Percentiles rank a stretch among this genome's conserved stretches.
phyloP scores from a whole-genome alignment of 1,140 invertebrate species.

The Aporrectodea caliginosa region DNA sequence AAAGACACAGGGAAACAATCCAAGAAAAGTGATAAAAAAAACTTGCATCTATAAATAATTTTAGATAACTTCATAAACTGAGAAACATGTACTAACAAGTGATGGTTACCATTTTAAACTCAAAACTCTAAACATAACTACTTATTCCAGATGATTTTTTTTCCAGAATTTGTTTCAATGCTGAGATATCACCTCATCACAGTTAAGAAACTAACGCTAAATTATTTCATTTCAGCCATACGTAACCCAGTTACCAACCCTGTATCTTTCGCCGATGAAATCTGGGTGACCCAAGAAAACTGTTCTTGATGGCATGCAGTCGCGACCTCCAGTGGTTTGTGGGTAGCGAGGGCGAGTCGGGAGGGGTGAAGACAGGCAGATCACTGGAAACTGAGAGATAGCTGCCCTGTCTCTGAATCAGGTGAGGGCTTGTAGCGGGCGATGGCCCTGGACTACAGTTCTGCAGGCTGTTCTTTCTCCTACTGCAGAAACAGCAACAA shows the following conservation, averaged over 20 bases:
- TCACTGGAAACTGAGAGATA: slow-evolving; percentile 8
- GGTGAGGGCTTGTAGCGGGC: slow-evolving; percentile 47
- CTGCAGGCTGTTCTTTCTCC: slow-evolving; percentile 50
- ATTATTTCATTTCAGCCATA: neutral
- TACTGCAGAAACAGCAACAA: slow-evolving; percentile 34
- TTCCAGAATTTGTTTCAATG: too few relatives aligned
- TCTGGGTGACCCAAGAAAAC: slow-evolving; percentile 94
- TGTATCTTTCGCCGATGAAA: slow-evolving; percentile 97
- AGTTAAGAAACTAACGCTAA: too few relatives aligned
- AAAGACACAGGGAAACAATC: too few relatives aligned
- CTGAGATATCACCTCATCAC: too few relatives aligned
- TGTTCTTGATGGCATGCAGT: slow-evolving; percentile 96
- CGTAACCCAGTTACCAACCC: slow-evolving; percentile 66
- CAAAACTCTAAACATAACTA: too few relatives aligned
- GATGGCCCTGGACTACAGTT: slow-evolving; percentile 32
- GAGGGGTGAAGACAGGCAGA: neutral
- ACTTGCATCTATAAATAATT: too few relatives aligned
- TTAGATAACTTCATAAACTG: too few relatives aligned
- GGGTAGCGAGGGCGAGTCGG: neutral
- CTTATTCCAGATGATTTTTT: too few relatives aligned
- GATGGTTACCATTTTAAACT: too few relatives aligned
- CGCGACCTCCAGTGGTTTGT: slow-evolving; percentile 77
- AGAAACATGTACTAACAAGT: too few relatives aligned
- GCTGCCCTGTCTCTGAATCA: slow-evolving; percentile 10
- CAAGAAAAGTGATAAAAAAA: too few relatives aligned